phyloP scores from a whole-genome alignment of 2,797 vertebrate genomes.

The Anguilla marmorata region DNA sequence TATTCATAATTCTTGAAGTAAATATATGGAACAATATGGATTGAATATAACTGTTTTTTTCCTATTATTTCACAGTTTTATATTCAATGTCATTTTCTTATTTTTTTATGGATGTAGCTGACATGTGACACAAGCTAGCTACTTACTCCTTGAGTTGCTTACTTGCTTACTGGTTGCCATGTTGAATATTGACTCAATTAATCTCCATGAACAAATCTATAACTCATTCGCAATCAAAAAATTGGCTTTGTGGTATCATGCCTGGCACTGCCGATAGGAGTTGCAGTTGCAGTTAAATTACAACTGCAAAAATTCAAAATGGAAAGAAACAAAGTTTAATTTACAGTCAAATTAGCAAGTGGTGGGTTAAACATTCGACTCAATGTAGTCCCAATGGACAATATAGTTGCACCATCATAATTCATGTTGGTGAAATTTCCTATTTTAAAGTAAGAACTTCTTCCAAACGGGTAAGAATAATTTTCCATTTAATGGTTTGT shows the following conservation, averaged over 20 bases:
- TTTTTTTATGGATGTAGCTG: not conserved
- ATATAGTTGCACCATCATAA: not conserved
- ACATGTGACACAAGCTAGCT: not conserved
- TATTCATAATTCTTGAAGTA: no score
- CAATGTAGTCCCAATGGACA: not conserved
- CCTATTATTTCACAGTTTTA: not conserved
- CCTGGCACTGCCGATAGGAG: not conserved
- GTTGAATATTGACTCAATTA: not conserved
- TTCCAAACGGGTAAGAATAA: not conserved
- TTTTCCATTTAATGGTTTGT: not conserved
- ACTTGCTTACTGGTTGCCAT: not conserved
- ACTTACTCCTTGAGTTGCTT: not conserved
- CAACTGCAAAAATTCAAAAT: not conserved
- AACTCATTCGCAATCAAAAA: not conserved
- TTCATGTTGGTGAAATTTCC: not conserved
- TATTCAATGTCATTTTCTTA: not conserved
- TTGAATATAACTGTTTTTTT: no score
- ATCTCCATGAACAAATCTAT: not conserved
- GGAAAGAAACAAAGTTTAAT: not conserved
- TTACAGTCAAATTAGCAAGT: not conserved
- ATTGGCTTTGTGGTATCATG: not conserved
- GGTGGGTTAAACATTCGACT: not conserved
- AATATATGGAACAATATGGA: no score
- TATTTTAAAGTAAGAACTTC: not conserved
- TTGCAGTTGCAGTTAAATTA: not conserved